These are phyloP conservation scores for Geotrypetes seraphini DNA, from an alignment of 2,797 vertebrate genomes.

Conservation along the genomic window DNA sequence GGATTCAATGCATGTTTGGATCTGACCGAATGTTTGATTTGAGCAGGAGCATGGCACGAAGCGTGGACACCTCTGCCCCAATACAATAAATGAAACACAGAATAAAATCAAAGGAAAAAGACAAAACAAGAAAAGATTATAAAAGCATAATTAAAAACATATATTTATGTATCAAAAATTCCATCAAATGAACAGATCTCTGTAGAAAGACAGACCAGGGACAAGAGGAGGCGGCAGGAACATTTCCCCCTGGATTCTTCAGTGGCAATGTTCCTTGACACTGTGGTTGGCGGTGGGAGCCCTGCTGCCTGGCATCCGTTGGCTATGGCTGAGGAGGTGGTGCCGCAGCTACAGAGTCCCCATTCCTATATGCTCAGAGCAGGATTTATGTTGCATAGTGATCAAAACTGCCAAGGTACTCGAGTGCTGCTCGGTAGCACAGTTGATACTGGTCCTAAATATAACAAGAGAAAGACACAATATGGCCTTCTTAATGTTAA, in stretches of 20 bases:
- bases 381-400: constrained; percentile 95
- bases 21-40: too few relatives aligned
- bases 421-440: constrained; percentile 91
- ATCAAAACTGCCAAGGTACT: constrained; percentile 96
- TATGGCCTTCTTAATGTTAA: too few relatives aligned
- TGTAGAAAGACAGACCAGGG: constrained; percentile 22
- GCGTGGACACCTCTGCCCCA: too few relatives aligned
- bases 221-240: not conserved
- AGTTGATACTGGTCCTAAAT: constrained; percentile 97
- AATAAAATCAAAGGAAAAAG: too few relatives aligned
- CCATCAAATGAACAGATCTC: constrained; percentile 8
- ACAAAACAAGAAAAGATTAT: too few relatives aligned
- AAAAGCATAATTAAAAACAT: too few relatives aligned
- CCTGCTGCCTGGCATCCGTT: constrained; percentile 44
- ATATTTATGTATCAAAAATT: too few relatives aligned
- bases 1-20: too few relatives aligned
- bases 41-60: too few relatives aligned
- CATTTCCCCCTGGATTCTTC: constrained; percentile 32
- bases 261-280: constrained; percentile 51
- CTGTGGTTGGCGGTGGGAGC: constrained; percentile 37
- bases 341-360: constrained; percentile 50
- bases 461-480: too few relatives aligned
- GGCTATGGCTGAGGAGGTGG: constrained; percentile 71
- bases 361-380: constrained; percentile 31
- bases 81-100: too few relatives aligned